A percentile compares a stretch with the other conserved stretches of the same genome.
phyloP scores from a whole-genome alignment of 2,888 invertebrate genomes.

The Yponomeuta plumbellus region DNA sequence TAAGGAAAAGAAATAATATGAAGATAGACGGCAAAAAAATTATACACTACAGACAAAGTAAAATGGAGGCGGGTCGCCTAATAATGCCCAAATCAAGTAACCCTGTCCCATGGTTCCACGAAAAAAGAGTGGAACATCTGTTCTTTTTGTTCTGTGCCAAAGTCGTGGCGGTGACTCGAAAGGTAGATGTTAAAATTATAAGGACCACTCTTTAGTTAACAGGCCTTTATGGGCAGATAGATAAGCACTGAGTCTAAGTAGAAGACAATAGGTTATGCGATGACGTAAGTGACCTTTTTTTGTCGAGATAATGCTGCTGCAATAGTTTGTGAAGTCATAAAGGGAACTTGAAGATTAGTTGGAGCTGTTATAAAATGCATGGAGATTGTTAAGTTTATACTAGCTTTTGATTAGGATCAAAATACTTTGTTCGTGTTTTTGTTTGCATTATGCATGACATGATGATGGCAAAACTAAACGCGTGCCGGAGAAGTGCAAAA shows the following conservation, averaged over 20 bases:
- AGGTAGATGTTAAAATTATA: constrained; percentile 59
- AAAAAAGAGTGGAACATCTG: neutral
- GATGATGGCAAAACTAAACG: too few species aligned
- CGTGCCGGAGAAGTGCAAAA: too few species aligned
- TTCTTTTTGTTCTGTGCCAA: constrained; percentile 23
- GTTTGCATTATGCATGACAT: too few species aligned
- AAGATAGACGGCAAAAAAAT: too few species aligned
- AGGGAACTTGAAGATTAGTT: neutral
- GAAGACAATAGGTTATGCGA: constrained; percentile 1
- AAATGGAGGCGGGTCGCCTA: too few species aligned
- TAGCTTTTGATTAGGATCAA: too few species aligned
- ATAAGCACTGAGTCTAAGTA: constrained; percentile 3
- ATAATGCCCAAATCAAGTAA: too few species aligned
- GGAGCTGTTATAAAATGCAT: neutral
- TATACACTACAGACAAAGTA: too few species aligned
- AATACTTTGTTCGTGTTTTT: too few species aligned
- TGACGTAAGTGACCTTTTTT: constrained; percentile 2
- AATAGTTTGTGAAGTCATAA: neutral
- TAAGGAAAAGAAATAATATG: too few species aligned
- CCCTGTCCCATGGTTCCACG: too few species aligned
- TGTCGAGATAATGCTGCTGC: constrained; percentile 1
- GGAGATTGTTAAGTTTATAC: neutral
- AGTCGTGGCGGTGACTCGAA: constrained; percentile 41
- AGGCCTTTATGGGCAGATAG: constrained; percentile 19
- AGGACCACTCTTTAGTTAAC: constrained; percentile 30